Evolutionary conservation across 2,797 vertebrate species (phyloP).

Genomic region (Rhinella marina): DNA sequence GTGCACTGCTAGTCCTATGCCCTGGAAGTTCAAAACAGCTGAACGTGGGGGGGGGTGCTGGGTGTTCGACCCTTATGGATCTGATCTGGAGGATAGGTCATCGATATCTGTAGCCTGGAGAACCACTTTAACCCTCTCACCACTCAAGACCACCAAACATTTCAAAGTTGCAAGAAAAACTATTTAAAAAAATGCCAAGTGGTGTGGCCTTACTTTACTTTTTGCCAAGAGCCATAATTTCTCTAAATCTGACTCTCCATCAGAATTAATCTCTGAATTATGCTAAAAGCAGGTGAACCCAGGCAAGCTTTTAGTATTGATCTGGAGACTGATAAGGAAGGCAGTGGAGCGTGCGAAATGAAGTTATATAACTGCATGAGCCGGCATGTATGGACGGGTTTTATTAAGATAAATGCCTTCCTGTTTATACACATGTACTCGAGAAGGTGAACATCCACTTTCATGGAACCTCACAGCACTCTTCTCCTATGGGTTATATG

Average conservation of each 20-base stretch:
- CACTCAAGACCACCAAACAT: neutral
- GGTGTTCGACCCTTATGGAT: too few species aligned
- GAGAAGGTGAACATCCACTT: neutral
- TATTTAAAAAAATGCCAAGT: neutral
- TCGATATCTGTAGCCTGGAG: neutral
- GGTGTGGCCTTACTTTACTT: neutral
- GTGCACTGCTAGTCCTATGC: too few species aligned
- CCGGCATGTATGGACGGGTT: neutral
- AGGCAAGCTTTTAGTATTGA: neutral
- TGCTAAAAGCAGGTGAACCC: neutral
- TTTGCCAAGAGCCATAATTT: neutral
- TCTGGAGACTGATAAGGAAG: slow-evolving; percentile 1
- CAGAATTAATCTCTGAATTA: neutral
- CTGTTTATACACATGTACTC: neutral
- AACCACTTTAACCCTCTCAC: neutral
- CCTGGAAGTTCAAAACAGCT: too few species aligned
- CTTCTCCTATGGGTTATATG: neutral
- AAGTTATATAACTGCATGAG: neutral
- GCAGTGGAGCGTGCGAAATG: neutral
- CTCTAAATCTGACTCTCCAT: neutral
- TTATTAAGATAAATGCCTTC: neutral
- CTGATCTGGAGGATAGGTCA: too few species aligned
- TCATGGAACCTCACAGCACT: neutral
- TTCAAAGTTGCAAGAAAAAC: neutral
- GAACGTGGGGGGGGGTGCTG: too few species aligned